A percentile compares a stretch with the other conserved stretches of the same genome.
These are phyloP conservation scores for Xanthia togata DNA, from an alignment of 2,888 invertebrate species.

Conservation along the genomic window DNA sequence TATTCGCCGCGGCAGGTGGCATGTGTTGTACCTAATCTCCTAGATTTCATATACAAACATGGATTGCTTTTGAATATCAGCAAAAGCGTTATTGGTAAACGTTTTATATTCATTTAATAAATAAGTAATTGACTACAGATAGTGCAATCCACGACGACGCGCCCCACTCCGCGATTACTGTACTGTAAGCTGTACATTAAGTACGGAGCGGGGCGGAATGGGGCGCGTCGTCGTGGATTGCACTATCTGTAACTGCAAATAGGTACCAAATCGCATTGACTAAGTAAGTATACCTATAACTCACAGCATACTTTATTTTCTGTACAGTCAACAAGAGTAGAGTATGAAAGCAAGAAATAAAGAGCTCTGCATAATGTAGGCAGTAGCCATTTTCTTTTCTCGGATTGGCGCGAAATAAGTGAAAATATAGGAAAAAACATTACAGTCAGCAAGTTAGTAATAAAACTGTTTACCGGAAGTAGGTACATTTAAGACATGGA, in stretches of 20 bases:
- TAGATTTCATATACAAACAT: neutral
- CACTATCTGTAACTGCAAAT: too few species aligned
- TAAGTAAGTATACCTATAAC: neutral
- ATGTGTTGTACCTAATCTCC: too few species aligned
- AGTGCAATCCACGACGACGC: too few species aligned
- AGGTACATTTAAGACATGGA: slow-evolving; percentile 2
- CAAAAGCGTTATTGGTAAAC: neutral
- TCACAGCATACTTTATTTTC: neutral
- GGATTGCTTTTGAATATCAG: neutral
- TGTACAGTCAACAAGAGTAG: neutral
- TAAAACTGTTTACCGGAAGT: neutral
- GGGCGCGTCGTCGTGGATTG: too few species aligned
- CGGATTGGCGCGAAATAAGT: neutral
- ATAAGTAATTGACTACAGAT: neutral
- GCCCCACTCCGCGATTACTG: too few species aligned
- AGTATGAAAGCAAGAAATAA: slow-evolving; percentile 1
- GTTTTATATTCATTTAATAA: neutral
- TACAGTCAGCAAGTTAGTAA: neutral
- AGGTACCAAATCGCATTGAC: neutral
- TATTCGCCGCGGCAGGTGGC: too few species aligned
- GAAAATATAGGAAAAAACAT: slow-evolving; percentile 5
- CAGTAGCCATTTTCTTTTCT: neutral
- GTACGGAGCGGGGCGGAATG: too few species aligned
- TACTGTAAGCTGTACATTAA: too few species aligned
- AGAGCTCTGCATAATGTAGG: neutral